Percentiles rank a stretch among this genome's conserved stretches.
These are phyloP conservation scores for Rhinolophus ferrumequinum DNA, from an alignment of 2,113 vertebrate genomes.

Conservation along the genomic window DNA sequence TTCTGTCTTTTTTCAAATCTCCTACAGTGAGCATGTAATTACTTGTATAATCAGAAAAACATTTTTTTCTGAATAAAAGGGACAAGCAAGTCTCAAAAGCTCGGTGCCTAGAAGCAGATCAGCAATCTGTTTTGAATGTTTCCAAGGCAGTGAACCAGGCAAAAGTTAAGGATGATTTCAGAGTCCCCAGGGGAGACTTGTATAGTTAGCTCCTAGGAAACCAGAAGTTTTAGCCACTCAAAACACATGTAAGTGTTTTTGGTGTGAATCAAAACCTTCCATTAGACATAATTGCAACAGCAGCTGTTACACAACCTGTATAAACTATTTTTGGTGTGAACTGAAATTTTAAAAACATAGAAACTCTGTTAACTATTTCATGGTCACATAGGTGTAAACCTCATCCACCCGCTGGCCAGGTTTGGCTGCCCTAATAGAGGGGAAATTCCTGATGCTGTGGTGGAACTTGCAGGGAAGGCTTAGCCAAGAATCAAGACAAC, in stretches of 20 bases:
- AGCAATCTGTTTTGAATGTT: constrained; percentile 80
- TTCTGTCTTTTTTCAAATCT: constrained; percentile 66
- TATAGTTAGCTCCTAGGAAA: constrained; percentile 82
- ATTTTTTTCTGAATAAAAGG: constrained; percentile 76
- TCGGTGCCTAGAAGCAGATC: constrained; percentile 74
- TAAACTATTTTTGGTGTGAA: constrained; percentile 82
- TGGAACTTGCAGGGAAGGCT: background rate
- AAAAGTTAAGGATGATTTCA: constrained; percentile 81
- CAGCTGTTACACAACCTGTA: constrained; percentile 81
- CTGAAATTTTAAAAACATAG: constrained; percentile 72
- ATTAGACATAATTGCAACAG: constrained; percentile 79
- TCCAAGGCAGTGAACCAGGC: constrained; percentile 80
- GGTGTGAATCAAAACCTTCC: constrained; percentile 82
- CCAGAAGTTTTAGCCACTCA: constrained; percentile 79
- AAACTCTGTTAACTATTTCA: constrained; percentile 75
- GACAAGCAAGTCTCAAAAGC: constrained; percentile 72
- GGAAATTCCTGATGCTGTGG: background rate
- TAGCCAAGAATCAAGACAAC: constrained; percentile 24
- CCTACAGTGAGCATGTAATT: constrained; percentile 73
- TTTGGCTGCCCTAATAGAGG: background rate
- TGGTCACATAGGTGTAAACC: constrained; percentile 31
- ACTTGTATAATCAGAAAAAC: constrained; percentile 77
- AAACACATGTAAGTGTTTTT: constrained; percentile 82
- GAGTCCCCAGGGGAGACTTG: constrained; percentile 74
- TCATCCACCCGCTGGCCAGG: background rate